phyloP scores from a whole-genome alignment of 2,888 invertebrate species.

The Anagyrus pseudococci region DNA sequence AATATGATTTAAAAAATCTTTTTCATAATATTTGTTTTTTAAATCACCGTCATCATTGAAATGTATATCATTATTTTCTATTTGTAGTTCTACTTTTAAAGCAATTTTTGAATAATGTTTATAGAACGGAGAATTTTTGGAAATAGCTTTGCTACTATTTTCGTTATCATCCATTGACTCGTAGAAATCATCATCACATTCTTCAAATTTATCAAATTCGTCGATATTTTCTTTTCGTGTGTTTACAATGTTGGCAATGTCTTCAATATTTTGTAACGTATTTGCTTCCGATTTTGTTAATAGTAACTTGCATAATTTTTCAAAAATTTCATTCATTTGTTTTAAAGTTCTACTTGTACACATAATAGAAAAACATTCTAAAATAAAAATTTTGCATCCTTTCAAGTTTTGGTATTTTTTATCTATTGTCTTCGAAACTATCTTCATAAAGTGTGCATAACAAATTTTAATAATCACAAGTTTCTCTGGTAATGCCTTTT shows the following conservation, averaged over 20 bases:
- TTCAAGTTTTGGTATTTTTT: constrained; percentile 20
- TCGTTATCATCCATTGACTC: neutral
- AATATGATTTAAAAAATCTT: constrained; percentile 34
- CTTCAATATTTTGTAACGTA: constrained; percentile 9
- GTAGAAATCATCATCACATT: constrained; percentile 13
- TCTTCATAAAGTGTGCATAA: constrained; percentile 36
- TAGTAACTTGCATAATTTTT: constrained; percentile 20
- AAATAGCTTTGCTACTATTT: constrained; percentile 10
- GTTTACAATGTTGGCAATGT: neutral
- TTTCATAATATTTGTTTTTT: constrained; percentile 32
- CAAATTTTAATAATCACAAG: constrained; percentile 35
- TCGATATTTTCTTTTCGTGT: neutral
- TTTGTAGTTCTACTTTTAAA: neutral
- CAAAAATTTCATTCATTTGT: constrained; percentile 22
- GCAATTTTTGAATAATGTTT: constrained; percentile 1
- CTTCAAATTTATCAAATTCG: constrained; percentile 8
- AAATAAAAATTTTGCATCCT: constrained; percentile 21
- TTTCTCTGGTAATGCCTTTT: neutral
- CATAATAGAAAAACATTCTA: constrained; percentile 36
- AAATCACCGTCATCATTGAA: neutral
- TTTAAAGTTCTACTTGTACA: constrained; percentile 23
- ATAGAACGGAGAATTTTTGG: constrained; percentile 30
- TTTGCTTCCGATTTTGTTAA: constrained; percentile 6
- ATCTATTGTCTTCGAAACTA: constrained; percentile 25
- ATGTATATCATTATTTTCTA: neutral